phyloP scores from a whole-genome alignment of 2,797 vertebrate genomes.

The Rhinella marina region DNA sequence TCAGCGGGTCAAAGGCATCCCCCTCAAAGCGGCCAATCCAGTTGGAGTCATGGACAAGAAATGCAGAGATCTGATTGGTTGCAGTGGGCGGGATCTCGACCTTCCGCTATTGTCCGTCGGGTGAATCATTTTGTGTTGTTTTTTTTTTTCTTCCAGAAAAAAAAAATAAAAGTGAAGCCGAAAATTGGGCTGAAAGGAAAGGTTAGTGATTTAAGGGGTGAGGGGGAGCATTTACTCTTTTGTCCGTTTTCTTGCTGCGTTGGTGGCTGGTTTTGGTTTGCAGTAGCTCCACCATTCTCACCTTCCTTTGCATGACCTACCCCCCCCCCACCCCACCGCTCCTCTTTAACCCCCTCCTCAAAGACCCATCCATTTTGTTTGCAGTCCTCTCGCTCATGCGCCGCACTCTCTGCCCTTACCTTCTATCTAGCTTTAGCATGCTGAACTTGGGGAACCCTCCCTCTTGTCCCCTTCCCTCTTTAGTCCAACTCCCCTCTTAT shows the following conservation, averaged over 20 bases:
- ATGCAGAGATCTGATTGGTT: not conserved
- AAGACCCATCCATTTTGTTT: not conserved
- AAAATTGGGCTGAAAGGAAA: not conserved
- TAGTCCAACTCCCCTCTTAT: no score
- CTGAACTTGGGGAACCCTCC: not conserved
- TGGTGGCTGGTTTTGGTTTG: not conserved
- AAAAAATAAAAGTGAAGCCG: slow-evolving; percentile 28
- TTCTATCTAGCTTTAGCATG: not conserved
- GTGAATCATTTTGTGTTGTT: no score
- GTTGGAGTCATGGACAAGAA: no score
- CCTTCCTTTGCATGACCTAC: not conserved
- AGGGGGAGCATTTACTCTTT: not conserved
- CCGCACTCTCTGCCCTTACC: not conserved
- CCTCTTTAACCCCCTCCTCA: not conserved
- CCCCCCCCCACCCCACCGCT: not conserved
- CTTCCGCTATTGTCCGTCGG: no score
- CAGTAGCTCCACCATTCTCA: not conserved
- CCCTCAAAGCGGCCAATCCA: no score
- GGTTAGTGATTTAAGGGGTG: not conserved
- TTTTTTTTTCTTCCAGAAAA: slow-evolving; percentile 25
- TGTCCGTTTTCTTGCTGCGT: not conserved
- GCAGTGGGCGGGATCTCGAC: no score
- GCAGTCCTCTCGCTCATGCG: not conserved
- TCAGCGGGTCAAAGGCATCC: no score
- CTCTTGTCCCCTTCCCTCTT: not conserved